These are phyloP conservation scores for Chydorus sphaericus DNA, from an alignment of 2,888 invertebrate species.

Conservation along the genomic window DNA sequence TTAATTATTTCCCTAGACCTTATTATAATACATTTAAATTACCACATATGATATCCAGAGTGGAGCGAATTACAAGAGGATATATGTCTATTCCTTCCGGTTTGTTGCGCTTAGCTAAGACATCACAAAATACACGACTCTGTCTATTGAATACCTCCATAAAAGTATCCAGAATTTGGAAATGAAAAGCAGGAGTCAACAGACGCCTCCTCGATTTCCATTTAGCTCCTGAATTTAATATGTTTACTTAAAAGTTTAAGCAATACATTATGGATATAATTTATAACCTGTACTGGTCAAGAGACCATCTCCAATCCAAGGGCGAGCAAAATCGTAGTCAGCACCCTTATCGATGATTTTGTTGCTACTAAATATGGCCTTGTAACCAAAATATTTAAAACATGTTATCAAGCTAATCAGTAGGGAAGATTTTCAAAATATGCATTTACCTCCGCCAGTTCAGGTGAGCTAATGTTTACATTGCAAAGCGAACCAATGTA, in stretches of 20 bases:
- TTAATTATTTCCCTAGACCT: background rate
- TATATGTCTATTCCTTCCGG: constrained; percentile 25
- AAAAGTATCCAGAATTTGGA: constrained; percentile 32
- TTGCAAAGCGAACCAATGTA: background rate
- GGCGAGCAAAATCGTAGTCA: constrained; percentile 18
- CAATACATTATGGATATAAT: background rate
- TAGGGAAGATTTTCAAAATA: no score
- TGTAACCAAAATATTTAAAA: no score
- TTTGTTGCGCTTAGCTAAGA: constrained; percentile 20
- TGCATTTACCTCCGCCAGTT: constrained; percentile 1
- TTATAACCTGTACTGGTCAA: constrained; percentile 15
- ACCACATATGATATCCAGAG: background rate
- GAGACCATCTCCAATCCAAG: constrained; percentile 20
- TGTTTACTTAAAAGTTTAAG: no score
- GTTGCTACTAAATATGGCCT: constrained; percentile 22
- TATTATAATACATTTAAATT: constrained; percentile 12
- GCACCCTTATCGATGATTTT: constrained; percentile 25
- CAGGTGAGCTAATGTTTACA: background rate
- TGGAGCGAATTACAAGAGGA: constrained; percentile 23
- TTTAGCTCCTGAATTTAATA: constrained; percentile 24
- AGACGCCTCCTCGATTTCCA: constrained; percentile 30
- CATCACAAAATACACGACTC: constrained; percentile 24
- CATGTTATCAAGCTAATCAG: no score
- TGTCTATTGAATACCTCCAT: constrained; percentile 32
- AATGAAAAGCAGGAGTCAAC: constrained; percentile 34